Evolutionary conservation across 1,140 invertebrate species (phyloP).

Genomic region (Agrypnia vestita): DNA sequence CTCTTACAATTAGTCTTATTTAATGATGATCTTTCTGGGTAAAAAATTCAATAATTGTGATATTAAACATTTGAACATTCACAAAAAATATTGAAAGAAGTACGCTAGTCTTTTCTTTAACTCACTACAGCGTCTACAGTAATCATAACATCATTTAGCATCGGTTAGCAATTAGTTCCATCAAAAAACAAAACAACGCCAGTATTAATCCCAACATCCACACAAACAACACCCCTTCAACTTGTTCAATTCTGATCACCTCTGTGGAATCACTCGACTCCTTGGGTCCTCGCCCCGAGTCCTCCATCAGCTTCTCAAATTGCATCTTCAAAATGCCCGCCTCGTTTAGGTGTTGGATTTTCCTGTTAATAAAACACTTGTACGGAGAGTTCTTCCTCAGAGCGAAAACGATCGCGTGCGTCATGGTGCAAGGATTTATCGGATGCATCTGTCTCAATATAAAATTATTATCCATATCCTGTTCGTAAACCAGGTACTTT

Average conservation of each 20-base stretch:
- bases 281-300: not conserved
- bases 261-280: not conserved
- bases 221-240: slow-evolving; percentile 7
- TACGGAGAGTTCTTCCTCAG: slow-evolving; percentile 36
- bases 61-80: no score
- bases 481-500: slow-evolving; percentile 2
- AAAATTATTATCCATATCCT: not conserved
- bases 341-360: slow-evolving; percentile 37
- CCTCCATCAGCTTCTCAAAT: slow-evolving; percentile 2
- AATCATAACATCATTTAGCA: no score
- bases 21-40: no score
- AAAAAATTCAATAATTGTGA: no score
- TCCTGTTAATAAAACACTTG: slow-evolving; percentile 38
- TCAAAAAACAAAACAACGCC: not conserved
- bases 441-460: slow-evolving; percentile 27
- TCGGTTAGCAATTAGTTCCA: no score
- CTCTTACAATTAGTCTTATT: no score
- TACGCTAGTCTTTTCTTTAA: no score
- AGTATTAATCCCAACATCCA: not conserved
- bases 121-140: no score
- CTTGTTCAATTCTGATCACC: not conserved
- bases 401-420: slow-evolving; percentile 24
- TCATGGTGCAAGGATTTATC: slow-evolving; percentile 1
- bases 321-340: slow-evolving; percentile 28
- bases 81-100: no score